A percentile compares a stretch with the other conserved stretches of the same genome.
These are phyloP conservation scores for Mormyrus proboscirostris DNA, from an alignment of 2,797 vertebrate genomes.

Conservation along the genomic window DNA sequence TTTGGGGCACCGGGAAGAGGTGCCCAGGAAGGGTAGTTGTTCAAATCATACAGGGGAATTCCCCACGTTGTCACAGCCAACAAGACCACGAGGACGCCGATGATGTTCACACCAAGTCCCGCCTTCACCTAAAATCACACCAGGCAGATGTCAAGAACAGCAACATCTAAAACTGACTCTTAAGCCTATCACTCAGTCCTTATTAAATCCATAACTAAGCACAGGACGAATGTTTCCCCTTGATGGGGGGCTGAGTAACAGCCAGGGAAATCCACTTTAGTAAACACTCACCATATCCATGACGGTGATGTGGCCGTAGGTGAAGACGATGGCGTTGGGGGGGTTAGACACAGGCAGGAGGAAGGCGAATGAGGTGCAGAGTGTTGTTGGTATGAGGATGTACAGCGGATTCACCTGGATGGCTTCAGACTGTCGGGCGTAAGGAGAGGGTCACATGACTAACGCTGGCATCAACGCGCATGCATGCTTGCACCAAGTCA, in stretches of 20 bases:
- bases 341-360: constrained; percentile 85
- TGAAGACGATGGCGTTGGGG: constrained; percentile 81
- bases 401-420: constrained; percentile 81
- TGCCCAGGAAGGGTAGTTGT: constrained; percentile 76
- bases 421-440: constrained; percentile 71
- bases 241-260: too few relatives aligned
- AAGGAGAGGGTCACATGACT: not conserved
- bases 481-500: not conserved
- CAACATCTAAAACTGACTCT: not conserved
- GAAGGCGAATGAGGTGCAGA: constrained; percentile 87
- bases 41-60: constrained; percentile 67
- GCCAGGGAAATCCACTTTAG: not conserved
- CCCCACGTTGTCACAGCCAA: constrained; percentile 77
- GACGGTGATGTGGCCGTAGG: constrained; percentile 75
- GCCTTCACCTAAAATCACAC: constrained; percentile 75
- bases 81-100: constrained; percentile 74
- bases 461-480: not conserved
- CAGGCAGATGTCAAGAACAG: not conserved
- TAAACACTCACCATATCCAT: constrained; percentile 78
- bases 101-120: constrained; percentile 78
- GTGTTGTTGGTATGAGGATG: constrained; percentile 77
- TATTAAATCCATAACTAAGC: not conserved
- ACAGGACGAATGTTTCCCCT: not conserved
- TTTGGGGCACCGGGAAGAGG: constrained; percentile 50
- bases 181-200: not conserved